phyloP scores from a whole-genome alignment of 2,113 vertebrate genomes.

The Callopanchax toddi region DNA sequence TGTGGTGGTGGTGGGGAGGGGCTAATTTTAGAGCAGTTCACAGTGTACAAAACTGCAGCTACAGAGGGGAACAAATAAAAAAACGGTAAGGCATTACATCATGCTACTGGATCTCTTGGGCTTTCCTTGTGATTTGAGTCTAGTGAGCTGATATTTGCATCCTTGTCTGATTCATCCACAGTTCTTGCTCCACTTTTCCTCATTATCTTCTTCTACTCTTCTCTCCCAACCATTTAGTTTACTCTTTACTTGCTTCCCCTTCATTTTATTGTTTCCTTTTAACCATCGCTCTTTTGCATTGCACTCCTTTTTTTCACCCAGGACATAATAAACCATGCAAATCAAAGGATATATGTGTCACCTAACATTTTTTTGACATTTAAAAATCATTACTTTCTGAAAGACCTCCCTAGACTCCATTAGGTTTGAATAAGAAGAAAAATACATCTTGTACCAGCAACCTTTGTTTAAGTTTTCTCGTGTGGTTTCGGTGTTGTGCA shows the following conservation, averaged over 20 bases:
- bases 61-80: not conserved
- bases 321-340: constrained; percentile 18
- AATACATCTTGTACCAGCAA: not conserved
- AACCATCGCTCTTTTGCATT: too few relatives aligned
- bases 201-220: constrained; percentile 33
- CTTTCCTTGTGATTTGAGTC: constrained; percentile 49
- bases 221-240: constrained; percentile 10
- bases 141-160: constrained; percentile 38
- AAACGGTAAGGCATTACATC: constrained; percentile 15
- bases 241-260: constrained; percentile 39
- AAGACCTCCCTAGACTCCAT: constrained; percentile 1
- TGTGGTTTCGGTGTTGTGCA: not conserved
- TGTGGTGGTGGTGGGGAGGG: too few relatives aligned
- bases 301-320: constrained; percentile 6
- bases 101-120: constrained; percentile 50
- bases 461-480: not conserved
- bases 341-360: constrained; percentile 12
- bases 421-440: constrained; percentile 10
- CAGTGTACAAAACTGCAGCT: constrained; percentile 1
- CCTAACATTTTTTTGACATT: constrained; percentile 23
- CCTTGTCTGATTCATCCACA: constrained; percentile 52
- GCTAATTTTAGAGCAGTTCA: constrained; percentile 15
- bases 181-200: constrained; percentile 41
- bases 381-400: constrained; percentile 27
- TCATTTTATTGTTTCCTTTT: constrained; percentile 14